Percentiles rank a stretch among this genome's conserved stretches.
Conservation (phyloP, 30 jellyfish, hydroid and myxozoan genomes). For the Sanderia malayensis region DNA sequence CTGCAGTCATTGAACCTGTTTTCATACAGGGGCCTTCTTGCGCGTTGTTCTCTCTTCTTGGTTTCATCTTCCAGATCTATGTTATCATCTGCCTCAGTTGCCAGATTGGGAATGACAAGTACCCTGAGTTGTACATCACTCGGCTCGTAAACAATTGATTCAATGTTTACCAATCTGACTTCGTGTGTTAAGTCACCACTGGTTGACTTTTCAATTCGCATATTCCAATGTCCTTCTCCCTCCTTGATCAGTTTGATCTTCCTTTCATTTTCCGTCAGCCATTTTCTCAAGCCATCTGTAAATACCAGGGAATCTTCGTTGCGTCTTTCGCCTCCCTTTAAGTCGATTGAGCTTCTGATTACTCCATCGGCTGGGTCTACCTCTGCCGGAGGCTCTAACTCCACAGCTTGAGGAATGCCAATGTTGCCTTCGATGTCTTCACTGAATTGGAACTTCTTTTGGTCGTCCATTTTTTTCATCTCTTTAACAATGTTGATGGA, state of each 20-base stretch:
- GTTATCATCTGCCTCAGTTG: neutral
- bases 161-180: neutral
- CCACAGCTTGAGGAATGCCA: neutral
- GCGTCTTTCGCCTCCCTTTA: neutral
- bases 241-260: neutral
- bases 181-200: neutral
- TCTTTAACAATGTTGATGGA: neutral
- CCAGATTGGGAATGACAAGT: neutral
- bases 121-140: neutral
- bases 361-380: neutral
- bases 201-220: neutral
- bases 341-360: neutral
- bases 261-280: neutral
- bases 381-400: neutral
- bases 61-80: neutral
- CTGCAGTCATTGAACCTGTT: neutral
- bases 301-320: neutral
- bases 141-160: neutral
- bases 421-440: neutral
- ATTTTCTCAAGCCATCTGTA: neutral
- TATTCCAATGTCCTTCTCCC: neutral
- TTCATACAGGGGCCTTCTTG: neutral
- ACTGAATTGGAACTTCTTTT: neutral
- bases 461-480: neutral
- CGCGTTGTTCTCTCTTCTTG: neutral